phyloP scores from a whole-genome alignment of 2,888 invertebrate genomes.

The Ligdia adustata region DNA sequence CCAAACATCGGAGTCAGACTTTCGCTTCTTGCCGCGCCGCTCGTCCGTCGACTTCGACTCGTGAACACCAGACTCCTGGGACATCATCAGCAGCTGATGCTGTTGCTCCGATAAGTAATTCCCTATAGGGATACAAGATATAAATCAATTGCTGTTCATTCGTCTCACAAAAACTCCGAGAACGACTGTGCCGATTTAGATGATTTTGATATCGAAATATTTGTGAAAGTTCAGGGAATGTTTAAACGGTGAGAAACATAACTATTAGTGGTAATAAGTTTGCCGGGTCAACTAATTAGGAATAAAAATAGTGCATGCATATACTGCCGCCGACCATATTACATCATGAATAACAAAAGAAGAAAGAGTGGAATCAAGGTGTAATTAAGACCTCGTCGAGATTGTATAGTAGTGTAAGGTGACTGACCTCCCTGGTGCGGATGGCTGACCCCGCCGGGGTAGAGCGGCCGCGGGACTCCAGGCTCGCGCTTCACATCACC shows the following conservation, averaged over 20 bases:
- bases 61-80: constrained; percentile 57
- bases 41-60: constrained; percentile 60
- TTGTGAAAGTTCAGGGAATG: too few relatives aligned
- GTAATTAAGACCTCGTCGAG: too few relatives aligned
- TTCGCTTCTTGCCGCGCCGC: constrained; percentile 84
- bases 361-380: too few relatives aligned
- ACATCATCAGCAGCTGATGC: constrained; percentile 73
- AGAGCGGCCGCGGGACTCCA: constrained; percentile 66
- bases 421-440: constrained; percentile 69
- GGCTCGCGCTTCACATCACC: constrained; percentile 79
- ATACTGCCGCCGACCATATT: too few relatives aligned
- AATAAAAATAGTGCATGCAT: too few relatives aligned
- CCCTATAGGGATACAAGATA: constrained; percentile 48
- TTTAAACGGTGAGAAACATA: too few relatives aligned
- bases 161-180: too few relatives aligned
- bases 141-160: too few relatives aligned
- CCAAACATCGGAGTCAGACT: constrained; percentile 84
- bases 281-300: too few relatives aligned
- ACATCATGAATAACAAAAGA: too few relatives aligned
- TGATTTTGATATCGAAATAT: background rate
- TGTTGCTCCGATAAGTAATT: constrained; percentile 76
- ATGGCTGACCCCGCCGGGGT: constrained; percentile 64
- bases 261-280: too few relatives aligned
- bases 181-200: too few relatives aligned
- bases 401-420: background rate